Evolutionary conservation across 2,888 invertebrate genomes (phyloP).

Genomic region (Metallyticus violacea): DNA sequence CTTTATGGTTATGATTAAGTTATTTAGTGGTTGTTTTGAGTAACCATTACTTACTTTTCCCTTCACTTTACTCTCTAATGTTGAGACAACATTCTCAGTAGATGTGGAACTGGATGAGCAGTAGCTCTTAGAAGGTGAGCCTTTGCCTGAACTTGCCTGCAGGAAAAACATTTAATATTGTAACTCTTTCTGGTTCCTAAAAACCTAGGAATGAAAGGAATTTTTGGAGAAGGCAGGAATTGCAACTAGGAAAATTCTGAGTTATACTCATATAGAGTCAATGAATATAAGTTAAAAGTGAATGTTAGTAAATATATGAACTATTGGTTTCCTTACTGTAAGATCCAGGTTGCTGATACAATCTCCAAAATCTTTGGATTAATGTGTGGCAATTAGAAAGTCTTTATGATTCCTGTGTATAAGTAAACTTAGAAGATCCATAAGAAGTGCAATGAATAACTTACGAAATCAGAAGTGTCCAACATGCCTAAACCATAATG

Average conservation of each 20-base stretch:
- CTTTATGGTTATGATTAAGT: not conserved
- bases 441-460: no score
- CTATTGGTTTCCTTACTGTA: no score
- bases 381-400: no score
- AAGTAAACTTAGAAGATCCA: no score
- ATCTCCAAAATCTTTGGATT: no score
- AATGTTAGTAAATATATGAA: no score
- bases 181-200: not conserved
- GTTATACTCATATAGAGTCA: not conserved
- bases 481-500: no score
- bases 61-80: constrained; percentile 53
- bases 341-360: no score
- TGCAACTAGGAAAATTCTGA: not conserved
- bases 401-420: no score
- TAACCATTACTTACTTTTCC: constrained; percentile 44
- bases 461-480: no score
- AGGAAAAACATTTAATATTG: constrained; percentile 36
- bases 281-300: not conserved
- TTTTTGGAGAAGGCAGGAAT: not conserved
- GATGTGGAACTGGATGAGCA: constrained; percentile 62
- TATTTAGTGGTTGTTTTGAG: not conserved
- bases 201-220: not conserved
- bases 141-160: constrained; percentile 58
- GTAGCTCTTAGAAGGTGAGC: constrained; percentile 61
- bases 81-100: constrained; percentile 60